Evolutionary conservation across 2,797 vertebrate species (phyloP), one percentile per base, ranked within the genome.

Genomic region (Heliangelus exortis): DNA sequence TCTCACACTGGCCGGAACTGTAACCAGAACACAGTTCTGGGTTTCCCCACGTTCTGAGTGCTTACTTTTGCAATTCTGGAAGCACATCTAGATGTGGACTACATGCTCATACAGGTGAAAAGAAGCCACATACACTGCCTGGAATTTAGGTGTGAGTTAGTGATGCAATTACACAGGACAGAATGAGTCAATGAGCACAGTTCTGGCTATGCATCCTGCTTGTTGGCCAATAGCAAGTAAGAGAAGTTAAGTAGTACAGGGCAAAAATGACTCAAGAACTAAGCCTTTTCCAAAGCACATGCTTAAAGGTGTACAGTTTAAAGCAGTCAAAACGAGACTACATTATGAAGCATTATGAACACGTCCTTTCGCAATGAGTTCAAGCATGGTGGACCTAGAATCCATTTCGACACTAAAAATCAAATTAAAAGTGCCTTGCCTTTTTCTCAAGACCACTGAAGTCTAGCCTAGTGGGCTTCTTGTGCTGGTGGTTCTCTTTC

Each of bases 131-230:
- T 25, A 53, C 10, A 25, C 45, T 71, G 53, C 54, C 58, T 85
- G 78, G 79, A 92, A 93, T 93, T 75, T 84, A 69, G 45, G 72
- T 43, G 72, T 54, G 87, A 87, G 75, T 72, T 75, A 87, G 41
- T 31, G 36, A n/a, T 67, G 69, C 23, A 89, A 74, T 34, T 31
- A 89, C 29, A 65, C 33, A 74, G 17, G 33, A 67, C 0, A 85
- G 50, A 74, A 26, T 48, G 39, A 90, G 28, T 59, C 68, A 87
- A 29, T 3, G 12, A 87, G 45, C 51, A 81, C 36, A 50, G 34
- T 33, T 76, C 0, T 89, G 22, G 39, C 61, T 68, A 16, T 17
- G 29, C 41, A 65, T 43, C 69, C 26, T 26, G 53, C 12, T 33
- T 47, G 47, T 1, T 47, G 26, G 61, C 17, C 65, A 95, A 85